Percentiles rank a stretch among this genome's conserved stretches.
Evolutionary conservation across 2,888 invertebrate genomes (phyloP).

Genomic region (Ophioninae sp.): DNA sequence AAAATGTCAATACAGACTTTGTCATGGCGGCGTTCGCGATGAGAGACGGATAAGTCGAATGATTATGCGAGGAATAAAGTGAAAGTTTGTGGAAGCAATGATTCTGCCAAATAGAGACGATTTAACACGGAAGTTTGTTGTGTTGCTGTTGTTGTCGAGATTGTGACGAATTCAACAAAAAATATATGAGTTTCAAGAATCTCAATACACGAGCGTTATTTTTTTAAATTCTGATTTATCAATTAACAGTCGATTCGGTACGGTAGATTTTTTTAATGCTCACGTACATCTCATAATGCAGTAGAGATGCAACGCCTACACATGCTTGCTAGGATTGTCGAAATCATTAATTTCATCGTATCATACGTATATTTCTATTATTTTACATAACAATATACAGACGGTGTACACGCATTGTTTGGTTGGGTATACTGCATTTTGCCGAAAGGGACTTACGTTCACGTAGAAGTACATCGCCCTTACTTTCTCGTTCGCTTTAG

Average conservation of each 20-base stretch:
- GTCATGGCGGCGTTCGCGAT: neutral
- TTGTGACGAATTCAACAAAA: slow-evolving; percentile 79
- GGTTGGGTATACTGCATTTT: slow-evolving; percentile 26
- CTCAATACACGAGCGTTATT: slow-evolving; percentile 56
- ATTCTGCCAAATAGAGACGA: slow-evolving; percentile 66
- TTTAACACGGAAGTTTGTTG: slow-evolving; percentile 66
- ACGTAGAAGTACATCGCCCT: slow-evolving; percentile 50
- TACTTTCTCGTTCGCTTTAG: slow-evolving; percentile 27
- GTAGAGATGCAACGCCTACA: no score
- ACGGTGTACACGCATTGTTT: slow-evolving; percentile 49
- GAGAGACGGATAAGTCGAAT: neutral
- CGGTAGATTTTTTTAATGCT: neutral
- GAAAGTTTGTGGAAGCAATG: slow-evolving; percentile 60
- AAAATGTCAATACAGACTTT: slow-evolving; percentile 25
- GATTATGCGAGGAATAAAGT: slow-evolving; percentile 10
- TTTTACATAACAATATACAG: slow-evolving; percentile 67
- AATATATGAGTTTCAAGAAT: slow-evolving; percentile 75
- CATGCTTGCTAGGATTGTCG: neutral
- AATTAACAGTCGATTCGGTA: neutral
- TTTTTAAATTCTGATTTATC: neutral
- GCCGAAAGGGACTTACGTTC: slow-evolving; percentile 20
- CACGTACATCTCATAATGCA: slow-evolving; percentile 4
- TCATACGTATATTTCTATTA: slow-evolving; percentile 66
- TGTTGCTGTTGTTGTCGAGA: slow-evolving; percentile 77
- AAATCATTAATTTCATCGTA: slow-evolving; percentile 46